phyloP scores from a whole-genome alignment of 2,113 vertebrate species.

The Aramus guarauna region DNA sequence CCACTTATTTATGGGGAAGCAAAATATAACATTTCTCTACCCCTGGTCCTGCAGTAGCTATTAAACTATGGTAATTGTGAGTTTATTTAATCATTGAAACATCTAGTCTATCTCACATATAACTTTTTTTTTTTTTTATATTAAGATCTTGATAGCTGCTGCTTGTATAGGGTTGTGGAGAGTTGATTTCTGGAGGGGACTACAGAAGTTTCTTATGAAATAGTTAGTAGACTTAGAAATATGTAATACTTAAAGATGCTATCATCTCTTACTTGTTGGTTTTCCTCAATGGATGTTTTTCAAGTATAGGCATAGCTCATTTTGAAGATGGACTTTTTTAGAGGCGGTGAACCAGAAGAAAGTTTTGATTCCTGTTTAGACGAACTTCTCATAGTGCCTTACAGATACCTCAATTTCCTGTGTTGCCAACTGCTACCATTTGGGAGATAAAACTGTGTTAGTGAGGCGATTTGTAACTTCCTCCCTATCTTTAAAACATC shows the following conservation, averaged over 20 bases:
- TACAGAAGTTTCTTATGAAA: neutral
- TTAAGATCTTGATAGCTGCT: neutral
- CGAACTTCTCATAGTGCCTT: neutral
- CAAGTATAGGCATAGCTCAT: neutral
- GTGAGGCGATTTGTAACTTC: neutral
- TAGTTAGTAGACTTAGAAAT: neutral
- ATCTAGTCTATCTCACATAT: neutral
- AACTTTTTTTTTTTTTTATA: neutral
- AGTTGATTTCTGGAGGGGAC: neutral
- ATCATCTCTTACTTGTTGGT: neutral
- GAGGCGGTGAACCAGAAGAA: neutral
- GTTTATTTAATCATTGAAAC: neutral
- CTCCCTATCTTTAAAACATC: neutral
- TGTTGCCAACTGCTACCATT: neutral
- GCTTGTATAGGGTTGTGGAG: neutral
- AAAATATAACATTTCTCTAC: neutral
- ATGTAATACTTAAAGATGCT: neutral
- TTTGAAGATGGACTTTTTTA: neutral
- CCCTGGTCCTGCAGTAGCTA: neutral
- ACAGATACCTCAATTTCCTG: neutral
- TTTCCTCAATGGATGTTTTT: neutral
- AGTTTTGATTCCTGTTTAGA: neutral
- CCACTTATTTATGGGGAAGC: neutral
- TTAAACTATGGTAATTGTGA: neutral
- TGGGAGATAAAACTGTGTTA: neutral